Percentiles rank a stretch among this genome's conserved stretches.
phyloP scores from a whole-genome alignment of 2,888 invertebrate species.

The Hedychridium roseum region DNA sequence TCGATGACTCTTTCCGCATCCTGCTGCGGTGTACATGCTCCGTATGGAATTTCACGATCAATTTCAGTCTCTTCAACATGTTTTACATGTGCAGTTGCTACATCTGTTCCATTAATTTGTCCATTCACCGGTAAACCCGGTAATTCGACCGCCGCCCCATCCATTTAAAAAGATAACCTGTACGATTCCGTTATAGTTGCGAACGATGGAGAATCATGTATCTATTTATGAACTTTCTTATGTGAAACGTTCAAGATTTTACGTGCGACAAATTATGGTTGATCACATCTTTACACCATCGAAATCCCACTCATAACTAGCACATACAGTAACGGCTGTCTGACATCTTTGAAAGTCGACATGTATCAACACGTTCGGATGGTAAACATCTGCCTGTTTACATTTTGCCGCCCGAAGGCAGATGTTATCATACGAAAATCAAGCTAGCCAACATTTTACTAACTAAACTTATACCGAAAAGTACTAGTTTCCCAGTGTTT shows the following conservation, averaged over 20 bases:
- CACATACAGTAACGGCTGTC: conserved; percentile 16
- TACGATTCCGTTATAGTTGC: background rate
- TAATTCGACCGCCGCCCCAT: conserved; percentile 29
- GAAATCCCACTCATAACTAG: conserved; percentile 20
- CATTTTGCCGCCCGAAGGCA: no score
- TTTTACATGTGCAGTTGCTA: conserved; percentile 9
- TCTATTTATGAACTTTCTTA: background rate
- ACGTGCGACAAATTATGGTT: no score
- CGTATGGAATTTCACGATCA: conserved; percentile 27
- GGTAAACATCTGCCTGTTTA: no score
- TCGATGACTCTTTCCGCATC: conserved; percentile 47
- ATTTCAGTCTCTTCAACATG: conserved; percentile 23
- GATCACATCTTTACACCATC: no score
- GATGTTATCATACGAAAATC: no score
- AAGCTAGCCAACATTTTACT: no score
- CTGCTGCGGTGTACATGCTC: conserved; percentile 49
- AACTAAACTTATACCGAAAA: no score
- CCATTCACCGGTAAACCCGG: conserved; percentile 15
- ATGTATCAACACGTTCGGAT: no score
- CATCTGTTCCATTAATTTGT: conserved; percentile 11
- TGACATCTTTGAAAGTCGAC: conserved; percentile 25
- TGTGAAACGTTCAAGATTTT: background rate
- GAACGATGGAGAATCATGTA: background rate
- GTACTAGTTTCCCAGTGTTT: no score
- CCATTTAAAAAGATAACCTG: conserved; percentile 29